A percentile compares a stretch with the other conserved stretches of the same genome.
phyloP scores from a whole-genome alignment of 2,113 vertebrate species.

The Stigmatopora argus region DNA sequence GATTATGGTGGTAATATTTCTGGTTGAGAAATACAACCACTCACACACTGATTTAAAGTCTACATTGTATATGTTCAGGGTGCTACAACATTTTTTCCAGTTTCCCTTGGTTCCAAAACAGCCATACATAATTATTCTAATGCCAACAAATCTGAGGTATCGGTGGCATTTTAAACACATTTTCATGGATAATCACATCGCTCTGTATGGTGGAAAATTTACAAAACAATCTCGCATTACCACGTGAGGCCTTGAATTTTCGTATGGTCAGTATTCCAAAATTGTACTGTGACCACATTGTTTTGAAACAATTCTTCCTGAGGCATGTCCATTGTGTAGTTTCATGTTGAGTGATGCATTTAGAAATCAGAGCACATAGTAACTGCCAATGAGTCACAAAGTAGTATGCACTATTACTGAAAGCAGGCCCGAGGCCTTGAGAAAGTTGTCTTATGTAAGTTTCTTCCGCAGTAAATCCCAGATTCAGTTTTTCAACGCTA shows the following conservation, averaged over 20 bases:
- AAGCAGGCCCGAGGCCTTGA: constrained; percentile 33
- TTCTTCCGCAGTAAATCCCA: constrained; percentile 31
- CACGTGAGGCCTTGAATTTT: not conserved
- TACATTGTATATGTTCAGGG: too few species aligned
- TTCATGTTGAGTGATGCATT: constrained; percentile 16
- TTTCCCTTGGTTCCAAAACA: too few species aligned
- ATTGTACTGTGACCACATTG: not conserved
- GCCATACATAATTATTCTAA: too few species aligned
- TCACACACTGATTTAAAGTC: too few species aligned
- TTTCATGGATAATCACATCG: too few species aligned
- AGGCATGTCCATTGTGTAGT: not conserved
- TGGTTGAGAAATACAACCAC: too few species aligned
- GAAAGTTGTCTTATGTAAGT: constrained; percentile 41
- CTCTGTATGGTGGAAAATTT: not conserved
- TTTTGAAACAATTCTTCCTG: not conserved
- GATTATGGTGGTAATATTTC: too few species aligned
- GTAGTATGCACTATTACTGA: constrained; percentile 29
- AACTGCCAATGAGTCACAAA: constrained; percentile 52
- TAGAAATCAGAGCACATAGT: constrained; percentile 30
- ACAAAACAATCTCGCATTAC: too few species aligned
- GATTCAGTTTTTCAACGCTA: constrained; percentile 10
- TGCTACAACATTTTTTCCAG: too few species aligned
- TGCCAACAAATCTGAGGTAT: too few species aligned
- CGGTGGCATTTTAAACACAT: too few species aligned
- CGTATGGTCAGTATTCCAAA: not conserved